Evolutionary conservation across 1,140 invertebrate species (phyloP).

Genomic region (Leptopilina boulardi): DNA sequence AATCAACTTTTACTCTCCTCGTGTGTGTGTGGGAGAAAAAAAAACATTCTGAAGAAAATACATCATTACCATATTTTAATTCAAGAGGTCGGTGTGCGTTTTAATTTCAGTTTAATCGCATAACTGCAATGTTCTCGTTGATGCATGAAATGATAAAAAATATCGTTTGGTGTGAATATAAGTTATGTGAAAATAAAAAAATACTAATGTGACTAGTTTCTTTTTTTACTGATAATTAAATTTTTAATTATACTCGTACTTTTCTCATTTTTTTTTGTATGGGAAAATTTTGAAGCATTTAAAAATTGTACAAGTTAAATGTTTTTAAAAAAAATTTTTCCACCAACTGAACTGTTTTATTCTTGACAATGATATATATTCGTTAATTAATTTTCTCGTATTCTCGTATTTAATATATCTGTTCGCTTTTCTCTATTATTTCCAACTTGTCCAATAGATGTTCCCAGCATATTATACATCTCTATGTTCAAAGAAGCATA

Average conservation of each 20-base stretch:
- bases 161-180: background rate
- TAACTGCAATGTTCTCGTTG: background rate
- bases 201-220: background rate
- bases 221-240: background rate
- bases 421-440: slow-evolving; percentile 2
- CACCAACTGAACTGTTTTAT: background rate
- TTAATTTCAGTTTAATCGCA: background rate
- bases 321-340: background rate
- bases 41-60: background rate
- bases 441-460: background rate
- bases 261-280: too few species aligned
- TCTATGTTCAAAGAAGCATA: background rate
- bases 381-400: slow-evolving; percentile 10
- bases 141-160: background rate
- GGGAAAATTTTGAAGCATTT: background rate
- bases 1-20: background rate
- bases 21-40: background rate
- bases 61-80: background rate
- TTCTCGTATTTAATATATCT: background rate
- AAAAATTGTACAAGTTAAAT: background rate
- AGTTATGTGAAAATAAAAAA: background rate
- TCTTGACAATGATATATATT: background rate
- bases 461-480: background rate
- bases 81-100: background rate
- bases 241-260: background rate